Evolutionary conservation across 2,888 invertebrate genomes (phyloP).

Genomic region (Cecidostiba fungosa): DNA sequence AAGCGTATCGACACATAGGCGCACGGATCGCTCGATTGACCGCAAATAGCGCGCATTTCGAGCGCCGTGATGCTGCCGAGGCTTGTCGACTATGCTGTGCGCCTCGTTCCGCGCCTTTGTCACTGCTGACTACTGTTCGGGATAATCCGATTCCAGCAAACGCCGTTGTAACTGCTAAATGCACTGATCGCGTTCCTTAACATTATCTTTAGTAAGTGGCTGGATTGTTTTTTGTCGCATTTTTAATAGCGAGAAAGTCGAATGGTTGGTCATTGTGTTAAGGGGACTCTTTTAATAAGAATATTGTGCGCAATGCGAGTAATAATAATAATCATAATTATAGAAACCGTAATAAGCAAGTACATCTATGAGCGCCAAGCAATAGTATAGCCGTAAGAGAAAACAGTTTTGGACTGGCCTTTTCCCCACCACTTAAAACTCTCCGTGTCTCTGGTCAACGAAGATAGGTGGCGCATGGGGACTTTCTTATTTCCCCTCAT

Average conservation of each 20-base stretch:
- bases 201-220: background rate
- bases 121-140: background rate
- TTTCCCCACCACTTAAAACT: no score
- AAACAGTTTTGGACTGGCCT: no score
- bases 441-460: no score
- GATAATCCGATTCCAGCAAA: background rate
- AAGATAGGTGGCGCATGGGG: no score
- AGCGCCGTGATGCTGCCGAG: background rate
- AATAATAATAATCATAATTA: no score
- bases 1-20: background rate
- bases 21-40: conserved; percentile 10
- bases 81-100: background rate
- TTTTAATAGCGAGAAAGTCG: background rate
- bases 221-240: background rate
- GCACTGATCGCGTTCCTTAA: conserved; percentile 4
- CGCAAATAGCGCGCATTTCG: conserved; percentile 20
- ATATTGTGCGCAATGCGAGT: no score
- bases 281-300: no score
- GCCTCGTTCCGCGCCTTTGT: conserved; percentile 15
- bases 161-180: background rate
- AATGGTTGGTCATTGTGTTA: no score
- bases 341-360: no score
- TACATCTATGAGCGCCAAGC: no score
- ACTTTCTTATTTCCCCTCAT: no score
- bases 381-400: no score